phyloP scores from a whole-genome alignment of 1,140 invertebrate genomes.

The Sinella curviseta region DNA sequence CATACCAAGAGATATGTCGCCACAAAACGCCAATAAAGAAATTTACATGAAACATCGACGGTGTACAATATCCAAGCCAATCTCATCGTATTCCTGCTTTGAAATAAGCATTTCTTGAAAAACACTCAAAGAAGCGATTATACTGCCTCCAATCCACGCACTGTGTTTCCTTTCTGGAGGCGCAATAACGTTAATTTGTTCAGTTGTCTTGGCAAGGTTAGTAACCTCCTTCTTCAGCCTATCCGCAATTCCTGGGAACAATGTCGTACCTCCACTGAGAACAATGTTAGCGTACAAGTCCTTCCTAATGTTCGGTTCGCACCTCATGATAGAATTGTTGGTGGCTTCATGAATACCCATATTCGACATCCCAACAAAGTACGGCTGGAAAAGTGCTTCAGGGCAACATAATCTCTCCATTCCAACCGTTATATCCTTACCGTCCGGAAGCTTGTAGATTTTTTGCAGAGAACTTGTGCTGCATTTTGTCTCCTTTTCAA shows the following conservation, averaged over 20 bases:
- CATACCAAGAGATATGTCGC: too few species aligned
- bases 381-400: slow-evolving; percentile 61
- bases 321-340: slow-evolving; percentile 66
- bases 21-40: too few species aligned
- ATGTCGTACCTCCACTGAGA: slow-evolving; percentile 65
- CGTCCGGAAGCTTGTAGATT: slow-evolving; percentile 61
- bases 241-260: slow-evolving; percentile 66
- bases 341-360: slow-evolving; percentile 56
- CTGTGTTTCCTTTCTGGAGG: slow-evolving; percentile 70
- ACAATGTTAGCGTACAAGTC: slow-evolving; percentile 80
- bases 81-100: slow-evolving; percentile 84
- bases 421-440: slow-evolving; percentile 65
- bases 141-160: slow-evolving; percentile 77
- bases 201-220: slow-evolving; percentile 60
- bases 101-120: slow-evolving; percentile 93
- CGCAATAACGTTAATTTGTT: slow-evolving; percentile 68
- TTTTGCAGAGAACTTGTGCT: slow-evolving; percentile 58
- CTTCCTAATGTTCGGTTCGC: slow-evolving; percentile 57
- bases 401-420: slow-evolving; percentile 67
- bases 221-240: slow-evolving; percentile 58
- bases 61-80: slow-evolving; percentile 79
- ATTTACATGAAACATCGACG: slow-evolving; percentile 85
- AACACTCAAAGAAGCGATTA: slow-evolving; percentile 61
- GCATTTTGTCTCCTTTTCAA: slow-evolving; percentile 69
- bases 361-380: slow-evolving; percentile 60